phyloP scores from a whole-genome alignment of 2,113 vertebrate genomes.

The Tiliqua scincoides region DNA sequence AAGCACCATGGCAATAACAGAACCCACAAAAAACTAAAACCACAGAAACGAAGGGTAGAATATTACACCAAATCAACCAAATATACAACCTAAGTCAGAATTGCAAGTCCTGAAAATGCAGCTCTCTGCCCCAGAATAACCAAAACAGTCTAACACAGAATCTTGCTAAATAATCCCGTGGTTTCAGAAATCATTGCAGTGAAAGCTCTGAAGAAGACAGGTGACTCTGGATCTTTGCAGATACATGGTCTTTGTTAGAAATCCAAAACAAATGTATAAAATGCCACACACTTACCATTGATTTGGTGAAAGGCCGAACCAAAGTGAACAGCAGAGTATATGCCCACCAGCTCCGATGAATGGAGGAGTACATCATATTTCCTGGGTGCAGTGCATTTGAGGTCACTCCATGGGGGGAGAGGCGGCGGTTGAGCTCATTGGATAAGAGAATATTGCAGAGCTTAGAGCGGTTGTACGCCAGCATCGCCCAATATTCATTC shows the following conservation, averaged over 20 bases:
- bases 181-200: neutral
- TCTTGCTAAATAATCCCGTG: neutral
- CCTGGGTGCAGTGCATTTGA: constrained; percentile 93
- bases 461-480: constrained; percentile 97
- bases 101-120: neutral
- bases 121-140: neutral
- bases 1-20: too few relatives aligned
- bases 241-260: neutral
- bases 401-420: constrained; percentile 87
- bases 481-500: constrained; percentile 93
- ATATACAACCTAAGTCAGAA: neutral
- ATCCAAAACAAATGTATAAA: neutral
- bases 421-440: constrained; percentile 90
- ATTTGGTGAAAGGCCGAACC: constrained; percentile 95
- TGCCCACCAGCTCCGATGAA: constrained; percentile 93
- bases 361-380: constrained; percentile 93
- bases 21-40: too few relatives aligned
- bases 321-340: constrained; percentile 92
- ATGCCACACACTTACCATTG: constrained; percentile 86
- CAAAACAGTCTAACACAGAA: neutral
- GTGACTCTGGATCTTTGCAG: constrained; percentile 17
- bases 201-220: constrained; percentile 20
- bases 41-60: too few relatives aligned
- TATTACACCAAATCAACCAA: too few relatives aligned
- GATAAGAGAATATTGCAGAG: constrained; percentile 96